phyloP scores from a whole-genome alignment of 2,888 invertebrate genomes.

The Lycophotia porphyrea region DNA sequence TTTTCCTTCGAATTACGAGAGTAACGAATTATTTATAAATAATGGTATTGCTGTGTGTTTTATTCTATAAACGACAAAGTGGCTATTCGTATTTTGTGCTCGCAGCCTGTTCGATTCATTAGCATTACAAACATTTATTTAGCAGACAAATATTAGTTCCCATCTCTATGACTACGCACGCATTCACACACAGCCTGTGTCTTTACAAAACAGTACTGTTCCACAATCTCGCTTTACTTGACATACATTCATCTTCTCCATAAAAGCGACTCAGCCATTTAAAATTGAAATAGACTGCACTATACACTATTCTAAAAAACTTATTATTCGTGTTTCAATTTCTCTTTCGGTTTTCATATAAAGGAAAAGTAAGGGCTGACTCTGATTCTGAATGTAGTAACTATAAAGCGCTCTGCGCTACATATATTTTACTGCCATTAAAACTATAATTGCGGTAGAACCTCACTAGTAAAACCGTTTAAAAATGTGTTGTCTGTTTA shows the following conservation, averaged over 20 bases:
- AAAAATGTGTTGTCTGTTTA: not conserved
- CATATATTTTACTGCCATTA: slow-evolving; percentile 22
- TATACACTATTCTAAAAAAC: slow-evolving; percentile 17
- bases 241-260: slow-evolving; percentile 39
- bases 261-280: slow-evolving; percentile 36
- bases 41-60: not conserved
- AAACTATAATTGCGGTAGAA: slow-evolving; percentile 15
- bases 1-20: not conserved
- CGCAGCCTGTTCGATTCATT: slow-evolving; percentile 4
- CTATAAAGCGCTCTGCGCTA: not conserved
- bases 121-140: slow-evolving; percentile 16
- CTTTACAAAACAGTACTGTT: slow-evolving; percentile 3
- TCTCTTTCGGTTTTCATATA: slow-evolving; percentile 3
- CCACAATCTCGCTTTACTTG: slow-evolving; percentile 26
- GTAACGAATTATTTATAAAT: not conserved
- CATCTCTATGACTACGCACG: not conserved
- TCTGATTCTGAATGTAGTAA: slow-evolving; percentile 9
- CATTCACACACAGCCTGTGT: not conserved
- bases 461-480: not conserved
- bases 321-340: slow-evolving; percentile 26
- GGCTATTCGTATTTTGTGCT: not conserved
- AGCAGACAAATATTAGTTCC: slow-evolving; percentile 19
- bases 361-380: not conserved
- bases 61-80: not conserved
- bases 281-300: slow-evolving; percentile 49